A percentile compares a stretch with the other conserved stretches of the same genome.
Conservation (phyloP, 2,888 invertebrate genomes). For the Coecobrya sp. region DNA sequence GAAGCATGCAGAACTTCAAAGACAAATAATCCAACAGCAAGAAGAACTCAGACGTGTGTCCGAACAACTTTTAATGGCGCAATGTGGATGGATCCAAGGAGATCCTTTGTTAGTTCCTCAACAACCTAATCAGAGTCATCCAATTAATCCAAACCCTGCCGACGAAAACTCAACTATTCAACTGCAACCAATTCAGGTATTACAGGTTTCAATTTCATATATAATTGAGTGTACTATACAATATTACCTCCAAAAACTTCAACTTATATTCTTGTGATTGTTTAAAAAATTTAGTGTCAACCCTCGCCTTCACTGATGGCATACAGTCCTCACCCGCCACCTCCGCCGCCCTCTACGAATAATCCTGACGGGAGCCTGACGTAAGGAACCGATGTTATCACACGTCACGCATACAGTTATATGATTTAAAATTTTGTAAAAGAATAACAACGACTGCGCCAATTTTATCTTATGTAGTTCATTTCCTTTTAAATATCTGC, state of each 20-base stretch:
- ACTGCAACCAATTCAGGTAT: slow-evolving; percentile 66
- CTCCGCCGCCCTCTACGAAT: slow-evolving; percentile 27
- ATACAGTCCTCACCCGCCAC: slow-evolving; percentile 65
- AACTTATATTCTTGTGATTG: too few relatives aligned
- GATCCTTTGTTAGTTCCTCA: slow-evolving; percentile 73
- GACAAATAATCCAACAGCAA: slow-evolving; percentile 94
- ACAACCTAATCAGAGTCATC: slow-evolving; percentile 54
- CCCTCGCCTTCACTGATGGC: slow-evolving; percentile 46
- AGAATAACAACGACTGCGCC: too few relatives aligned
- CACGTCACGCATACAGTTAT: background rate
- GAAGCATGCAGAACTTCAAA: slow-evolving; percentile 95
- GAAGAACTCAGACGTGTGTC: slow-evolving; percentile 95
- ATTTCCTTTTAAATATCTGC: too few relatives aligned
- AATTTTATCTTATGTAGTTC: slow-evolving; percentile 3
- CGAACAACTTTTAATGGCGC: slow-evolving; percentile 94
- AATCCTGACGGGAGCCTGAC: slow-evolving; percentile 62
- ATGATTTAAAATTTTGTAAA: background rate
- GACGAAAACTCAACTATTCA: slow-evolving; percentile 65
- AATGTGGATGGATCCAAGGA: slow-evolving; percentile 91
- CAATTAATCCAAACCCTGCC: slow-evolving; percentile 41
- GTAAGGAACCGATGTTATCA: background rate
- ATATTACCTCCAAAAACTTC: too few relatives aligned
- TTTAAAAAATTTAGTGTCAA: slow-evolving; percentile 60
- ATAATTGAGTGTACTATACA: too few relatives aligned
- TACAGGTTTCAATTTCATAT: background rate